These are phyloP conservation scores for Peribatodes rhomboidaria DNA, from an alignment of 2,888 invertebrate species.

Conservation along the genomic window DNA sequence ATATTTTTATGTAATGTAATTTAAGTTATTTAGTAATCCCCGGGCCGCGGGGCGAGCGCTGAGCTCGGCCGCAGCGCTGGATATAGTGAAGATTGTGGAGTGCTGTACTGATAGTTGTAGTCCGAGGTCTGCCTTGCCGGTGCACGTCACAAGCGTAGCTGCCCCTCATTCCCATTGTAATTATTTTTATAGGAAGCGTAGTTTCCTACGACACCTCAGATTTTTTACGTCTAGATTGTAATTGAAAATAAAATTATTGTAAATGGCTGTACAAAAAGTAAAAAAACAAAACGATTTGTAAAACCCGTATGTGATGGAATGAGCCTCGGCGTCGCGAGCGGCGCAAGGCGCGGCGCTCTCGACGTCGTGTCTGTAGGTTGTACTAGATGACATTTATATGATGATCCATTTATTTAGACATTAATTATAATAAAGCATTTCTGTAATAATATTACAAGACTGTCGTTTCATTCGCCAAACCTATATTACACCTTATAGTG, in stretches of 20 bases:
- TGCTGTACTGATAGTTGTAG: constrained; percentile 84
- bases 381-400: constrained; percentile 87
- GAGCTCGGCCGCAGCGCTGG: constrained; percentile 60
- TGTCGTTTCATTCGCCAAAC: constrained; percentile 69
- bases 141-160: constrained; percentile 84
- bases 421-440: constrained; percentile 89
- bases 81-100: constrained; percentile 86
- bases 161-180: constrained; percentile 86
- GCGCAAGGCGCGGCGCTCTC: constrained; percentile 67
- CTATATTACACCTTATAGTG: background rate
- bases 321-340: constrained; percentile 73
- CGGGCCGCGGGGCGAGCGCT: constrained; percentile 62
- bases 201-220: constrained; percentile 85
- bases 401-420: constrained; percentile 89
- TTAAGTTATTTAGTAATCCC: constrained; percentile 82
- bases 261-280: constrained; percentile 87
- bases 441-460: constrained; percentile 88
- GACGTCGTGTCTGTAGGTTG: constrained; percentile 81
- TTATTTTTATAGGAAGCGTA: constrained; percentile 85
- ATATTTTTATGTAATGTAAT: constrained; percentile 84
- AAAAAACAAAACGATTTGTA: constrained; percentile 84
- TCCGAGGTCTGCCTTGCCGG: constrained; percentile 84
- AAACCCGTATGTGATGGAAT: constrained; percentile 85
- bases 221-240: constrained; percentile 86
- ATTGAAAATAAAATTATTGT: constrained; percentile 87